Conservation (phyloP, 2,797 vertebrate genomes). For the Amphiprion clarkii region DNA sequence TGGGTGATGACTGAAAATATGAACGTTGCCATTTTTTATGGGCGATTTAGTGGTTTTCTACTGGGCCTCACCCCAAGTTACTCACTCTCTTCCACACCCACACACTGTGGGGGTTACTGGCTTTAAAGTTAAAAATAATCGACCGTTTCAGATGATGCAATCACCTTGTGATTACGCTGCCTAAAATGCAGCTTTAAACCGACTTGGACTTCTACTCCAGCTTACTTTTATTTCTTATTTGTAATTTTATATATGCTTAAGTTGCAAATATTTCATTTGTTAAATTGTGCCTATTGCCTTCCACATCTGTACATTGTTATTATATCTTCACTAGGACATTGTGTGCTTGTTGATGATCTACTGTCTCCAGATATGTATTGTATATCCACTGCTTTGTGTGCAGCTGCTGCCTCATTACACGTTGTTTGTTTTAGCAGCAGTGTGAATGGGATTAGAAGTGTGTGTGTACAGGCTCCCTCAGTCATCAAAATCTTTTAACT, state of each 20-base stretch:
- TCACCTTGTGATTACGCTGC: neutral
- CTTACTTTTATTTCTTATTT: neutral
- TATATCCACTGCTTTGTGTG: constrained; percentile 1
- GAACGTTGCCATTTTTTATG: constrained; percentile 32
- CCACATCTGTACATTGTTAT: neutral
- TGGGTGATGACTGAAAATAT: constrained; percentile 32
- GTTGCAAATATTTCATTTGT: too few species aligned
- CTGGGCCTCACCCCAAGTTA: constrained; percentile 8
- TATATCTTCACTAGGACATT: neutral
- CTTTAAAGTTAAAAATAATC: constrained; percentile 18
- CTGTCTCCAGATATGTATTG: neutral
- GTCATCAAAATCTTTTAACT: constrained; percentile 69
- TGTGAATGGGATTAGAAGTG: constrained; percentile 52
- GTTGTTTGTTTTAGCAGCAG: constrained; percentile 56
- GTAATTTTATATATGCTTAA: neutral
- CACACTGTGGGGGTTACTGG: neutral
- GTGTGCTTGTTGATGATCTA: neutral
- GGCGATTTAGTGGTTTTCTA: constrained; percentile 31
- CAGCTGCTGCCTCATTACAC: constrained; percentile 19
- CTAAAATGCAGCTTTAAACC: neutral
- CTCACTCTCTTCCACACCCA: neutral
- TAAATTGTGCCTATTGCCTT: neutral
- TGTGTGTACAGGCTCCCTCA: constrained; percentile 48
- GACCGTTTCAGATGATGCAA: constrained; percentile 9
- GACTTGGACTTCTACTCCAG: neutral